A percentile compares a stretch with the other conserved stretches of the same genome.
phyloP scores from a whole-genome alignment of 2,888 invertebrate genomes.

The Hyles lineata region DNA sequence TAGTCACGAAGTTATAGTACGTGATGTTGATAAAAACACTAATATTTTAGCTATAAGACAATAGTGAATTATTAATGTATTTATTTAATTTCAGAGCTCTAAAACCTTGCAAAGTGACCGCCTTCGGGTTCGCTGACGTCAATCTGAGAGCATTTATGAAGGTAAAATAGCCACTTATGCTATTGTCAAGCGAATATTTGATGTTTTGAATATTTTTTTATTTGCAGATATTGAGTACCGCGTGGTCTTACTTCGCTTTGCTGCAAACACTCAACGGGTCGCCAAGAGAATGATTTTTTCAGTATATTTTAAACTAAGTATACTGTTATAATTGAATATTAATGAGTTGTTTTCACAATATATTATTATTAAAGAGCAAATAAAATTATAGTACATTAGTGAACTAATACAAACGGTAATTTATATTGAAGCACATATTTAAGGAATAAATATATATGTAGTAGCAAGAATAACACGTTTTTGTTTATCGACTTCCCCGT shows the following conservation, averaged over 20 bases:
- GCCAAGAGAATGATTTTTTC: conserved; percentile 3
- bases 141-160: conserved; percentile 63
- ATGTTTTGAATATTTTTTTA: background rate
- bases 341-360: no score
- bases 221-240: conserved; percentile 42
- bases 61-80: background rate
- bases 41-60: background rate
- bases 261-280: conserved; percentile 51
- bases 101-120: conserved; percentile 63
- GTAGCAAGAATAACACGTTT: no score
- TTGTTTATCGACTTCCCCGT: no score
- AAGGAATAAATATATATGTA: no score
- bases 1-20: background rate
- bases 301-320: background rate
- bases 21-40: background rate
- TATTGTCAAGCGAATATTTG: background rate
- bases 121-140: conserved; percentile 64
- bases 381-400: no score
- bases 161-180: conserved; percentile 41
- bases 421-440: no score
- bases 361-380: no score
- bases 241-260: conserved; percentile 60
- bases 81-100: conserved; percentile 54
- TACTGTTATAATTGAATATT: no score
- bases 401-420: no score